phyloP scores from a whole-genome alignment of 2,113 vertebrate genomes.

The Sapajus apella region DNA sequence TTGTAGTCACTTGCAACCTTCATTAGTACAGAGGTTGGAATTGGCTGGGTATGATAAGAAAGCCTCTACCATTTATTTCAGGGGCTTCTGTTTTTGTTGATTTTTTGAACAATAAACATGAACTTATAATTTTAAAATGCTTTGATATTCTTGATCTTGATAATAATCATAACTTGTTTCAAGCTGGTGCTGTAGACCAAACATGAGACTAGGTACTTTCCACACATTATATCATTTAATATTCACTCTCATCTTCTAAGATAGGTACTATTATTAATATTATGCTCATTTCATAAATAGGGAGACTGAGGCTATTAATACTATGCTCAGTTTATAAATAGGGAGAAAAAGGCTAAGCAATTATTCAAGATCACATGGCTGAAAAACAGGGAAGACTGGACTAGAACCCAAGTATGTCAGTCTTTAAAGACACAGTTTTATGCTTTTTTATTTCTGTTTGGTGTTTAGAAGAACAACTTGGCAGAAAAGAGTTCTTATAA shows the following conservation, averaged over 20 bases:
- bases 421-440: background rate
- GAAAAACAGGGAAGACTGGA: background rate
- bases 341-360: background rate
- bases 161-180: background rate
- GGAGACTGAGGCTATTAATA: background rate
- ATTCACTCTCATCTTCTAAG: background rate
- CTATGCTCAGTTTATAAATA: background rate
- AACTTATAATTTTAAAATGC: background rate
- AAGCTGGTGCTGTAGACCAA: background rate
- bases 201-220: background rate
- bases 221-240: background rate
- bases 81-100: background rate
- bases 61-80: background rate
- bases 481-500: background rate
- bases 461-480: background rate
- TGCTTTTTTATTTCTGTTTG: background rate
- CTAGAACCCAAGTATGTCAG: background rate
- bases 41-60: fast-evolving
- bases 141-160: background rate
- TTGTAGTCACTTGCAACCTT: background rate
- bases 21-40: background rate
- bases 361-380: fast-evolving
- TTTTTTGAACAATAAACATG: background rate
- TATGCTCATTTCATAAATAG: background rate
- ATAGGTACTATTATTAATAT: too few relatives aligned